Base-by-base conservation (phyloP, 1,140 invertebrate species). In the Mylabris phalerata region DNA sequence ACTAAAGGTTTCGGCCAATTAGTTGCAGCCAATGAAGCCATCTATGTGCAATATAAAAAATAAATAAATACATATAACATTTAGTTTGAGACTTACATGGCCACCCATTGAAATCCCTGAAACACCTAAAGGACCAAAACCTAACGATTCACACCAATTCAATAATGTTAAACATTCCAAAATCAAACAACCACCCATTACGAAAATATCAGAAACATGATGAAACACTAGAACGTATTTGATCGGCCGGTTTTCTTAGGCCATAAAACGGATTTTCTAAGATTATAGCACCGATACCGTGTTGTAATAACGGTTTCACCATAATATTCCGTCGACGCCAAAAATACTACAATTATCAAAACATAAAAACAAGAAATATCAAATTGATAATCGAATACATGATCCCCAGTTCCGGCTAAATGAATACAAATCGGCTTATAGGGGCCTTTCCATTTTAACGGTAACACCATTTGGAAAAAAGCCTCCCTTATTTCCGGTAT, bases 51-150 rank as follows among this genome's bases (percentile, higher is more conserved):
- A 65, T 42, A 4, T 50, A 42, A 56, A 43, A 9, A 13, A 47
- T 19, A 13, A 47, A 32, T 7, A 47, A 26, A 47, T 4, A 13
- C 2, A 32, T 26, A 11, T 19, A 13, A 32, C 26, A 39, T 55
- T 4, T n/a, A 42, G 6, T 9, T 7, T 3, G 27, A n/a, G 67
- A 82, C 88, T 82, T 73, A 97, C 93, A 84, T 98, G 94, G 47
- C 96, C 97, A 56, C 97, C 97, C 95, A 99, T 98, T n/a, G 96
- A 98, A 48, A 98, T 83, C n/a, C 96, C 96, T 19, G 93, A 94
- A 6, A 98, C 80, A 47, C 93, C 94, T 4, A 98, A 78, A 0
- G 96, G 95, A 9, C 92, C 92, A 71, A 88, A 90, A 19, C 88
- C 88, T 70, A 91, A 82, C 49, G 83, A 79, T 75, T 95, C 89